These are phyloP conservation scores for Cyanistes caeruleus DNA, from an alignment of 2,113 vertebrate species.

Conservation along the genomic window DNA sequence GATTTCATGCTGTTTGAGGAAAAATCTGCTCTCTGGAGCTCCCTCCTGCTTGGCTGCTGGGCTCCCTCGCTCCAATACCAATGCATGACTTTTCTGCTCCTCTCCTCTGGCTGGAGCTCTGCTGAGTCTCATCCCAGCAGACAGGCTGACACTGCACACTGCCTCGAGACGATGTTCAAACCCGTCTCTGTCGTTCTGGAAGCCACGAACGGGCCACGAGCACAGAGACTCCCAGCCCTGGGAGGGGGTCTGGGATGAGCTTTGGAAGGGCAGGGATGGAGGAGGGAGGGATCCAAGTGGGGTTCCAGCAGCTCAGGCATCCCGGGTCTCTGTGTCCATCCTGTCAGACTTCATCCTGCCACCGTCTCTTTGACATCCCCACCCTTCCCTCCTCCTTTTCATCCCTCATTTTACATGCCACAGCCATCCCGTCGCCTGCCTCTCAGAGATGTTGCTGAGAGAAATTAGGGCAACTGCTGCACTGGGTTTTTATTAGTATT, in stretches of 20 bases:
- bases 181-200: not conserved
- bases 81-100: not conserved
- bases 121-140: not conserved
- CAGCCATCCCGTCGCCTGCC: not conserved
- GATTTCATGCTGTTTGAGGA: not conserved
- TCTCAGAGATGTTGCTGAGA: not conserved
- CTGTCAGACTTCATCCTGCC: not conserved
- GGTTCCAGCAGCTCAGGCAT: not conserved
- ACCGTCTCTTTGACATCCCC: not conserved
- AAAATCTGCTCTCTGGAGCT: not conserved
- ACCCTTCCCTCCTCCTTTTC: not conserved
- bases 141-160: not conserved
- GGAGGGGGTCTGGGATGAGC: not conserved
- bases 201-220: not conserved
- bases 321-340: fast-evolving
- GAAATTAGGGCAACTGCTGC: slow-evolving; percentile 39
- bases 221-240: not conserved
- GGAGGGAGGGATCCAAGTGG: fast-evolving
- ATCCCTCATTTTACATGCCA: not conserved
- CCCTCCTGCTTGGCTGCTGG: not conserved
- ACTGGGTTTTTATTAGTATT: slow-evolving; percentile 16
- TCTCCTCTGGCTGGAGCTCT: not conserved
- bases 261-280: not conserved
- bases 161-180: not conserved
- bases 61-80: not conserved